Base-by-base conservation (phyloP, 2,888 invertebrate genomes). In the Apodemia duryi region DNA sequence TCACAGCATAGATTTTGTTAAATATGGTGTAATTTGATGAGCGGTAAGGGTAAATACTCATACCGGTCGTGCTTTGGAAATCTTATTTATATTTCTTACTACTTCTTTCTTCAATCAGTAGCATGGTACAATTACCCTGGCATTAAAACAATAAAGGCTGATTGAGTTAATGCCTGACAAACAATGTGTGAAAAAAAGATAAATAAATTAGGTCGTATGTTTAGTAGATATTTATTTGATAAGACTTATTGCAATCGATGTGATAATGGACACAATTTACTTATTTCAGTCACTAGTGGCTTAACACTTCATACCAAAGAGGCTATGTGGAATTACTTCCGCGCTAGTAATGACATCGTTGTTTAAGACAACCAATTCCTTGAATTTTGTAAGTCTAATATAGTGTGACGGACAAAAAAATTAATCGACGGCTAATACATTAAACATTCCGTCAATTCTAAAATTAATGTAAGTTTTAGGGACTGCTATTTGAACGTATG, bases 401-500 rank as follows among this genome's bases (percentile, higher is more conserved):
- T n/a, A 49, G n/a, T 51, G 0, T 7, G 7, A 7, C 21, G 49
- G 21, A 51, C 13, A n/a, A 51, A 51, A 49, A n/a, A 21, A 7
- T 43, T 43, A 13, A 43, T 51, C 2, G 6, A 13, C 49, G 49
- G n/a, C 13, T 6, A 49, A 49, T 49, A 21, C 21, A 7, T 51
- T 51, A 21, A 21, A 51, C 49, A 21, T 46, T 46, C 46, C 46
- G 13, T 46, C 21, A 51, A 21, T 51, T 6, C 13, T 1, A 21
- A 21, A 51, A 51, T 51, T 51, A 2, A 13, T 51, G 2, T 21
- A 21, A 51, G 49, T 51, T 51, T 21, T 51, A 6, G 2, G 7
- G 49, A 51, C 51, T 46, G 13, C 13, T 6, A 51, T 60, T 60
- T 60, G 60, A 60, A 35, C 60, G 32, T 32, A 35, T 60, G 57